These are phyloP conservation scores for Paracanthobrama guichenoti DNA, from an alignment of 2,113 vertebrate genomes.

Conservation along the genomic window DNA sequence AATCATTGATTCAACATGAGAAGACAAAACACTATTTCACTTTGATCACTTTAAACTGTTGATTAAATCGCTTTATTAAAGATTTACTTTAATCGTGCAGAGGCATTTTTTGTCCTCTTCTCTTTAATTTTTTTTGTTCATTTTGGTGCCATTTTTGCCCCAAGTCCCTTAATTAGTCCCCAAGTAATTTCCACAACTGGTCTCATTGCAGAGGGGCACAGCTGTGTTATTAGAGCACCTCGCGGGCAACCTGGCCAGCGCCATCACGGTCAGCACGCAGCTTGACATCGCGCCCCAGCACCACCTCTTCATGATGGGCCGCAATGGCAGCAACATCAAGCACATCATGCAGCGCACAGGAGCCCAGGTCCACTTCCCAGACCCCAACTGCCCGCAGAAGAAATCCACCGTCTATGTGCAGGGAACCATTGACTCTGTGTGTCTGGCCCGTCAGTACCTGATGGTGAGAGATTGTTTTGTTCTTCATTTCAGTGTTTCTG, in stretches of 20 bases:
- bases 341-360: conserved; percentile 97
- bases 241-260: conserved; percentile 89
- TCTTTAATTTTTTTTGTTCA: background rate
- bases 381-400: conserved; percentile 94
- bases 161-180: background rate
- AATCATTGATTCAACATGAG: too few species aligned
- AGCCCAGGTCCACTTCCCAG: conserved; percentile 97
- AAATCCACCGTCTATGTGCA: conserved; percentile 99
- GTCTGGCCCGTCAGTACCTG: conserved; percentile 96
- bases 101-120: background rate
- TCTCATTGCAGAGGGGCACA: conserved; percentile 85
- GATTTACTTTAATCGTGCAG: background rate
- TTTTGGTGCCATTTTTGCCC: background rate
- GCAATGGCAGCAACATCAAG: conserved; percentile 97
- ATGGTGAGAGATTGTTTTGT: conserved; percentile 79
- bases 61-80: background rate
- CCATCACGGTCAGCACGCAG: conserved; percentile 93
- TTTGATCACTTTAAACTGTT: too few species aligned
- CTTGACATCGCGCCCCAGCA: conserved; percentile 96
- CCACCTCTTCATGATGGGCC: conserved; percentile 99
- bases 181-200: background rate
- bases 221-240: conserved; percentile 93
- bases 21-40: too few species aligned
- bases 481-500: background rate
- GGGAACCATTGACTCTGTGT: conserved; percentile 97